Evolutionary conservation across 2,888 invertebrate genomes (phyloP), one percentile per base, ranked within the genome.

Genomic region (Sinelater perroti): DNA sequence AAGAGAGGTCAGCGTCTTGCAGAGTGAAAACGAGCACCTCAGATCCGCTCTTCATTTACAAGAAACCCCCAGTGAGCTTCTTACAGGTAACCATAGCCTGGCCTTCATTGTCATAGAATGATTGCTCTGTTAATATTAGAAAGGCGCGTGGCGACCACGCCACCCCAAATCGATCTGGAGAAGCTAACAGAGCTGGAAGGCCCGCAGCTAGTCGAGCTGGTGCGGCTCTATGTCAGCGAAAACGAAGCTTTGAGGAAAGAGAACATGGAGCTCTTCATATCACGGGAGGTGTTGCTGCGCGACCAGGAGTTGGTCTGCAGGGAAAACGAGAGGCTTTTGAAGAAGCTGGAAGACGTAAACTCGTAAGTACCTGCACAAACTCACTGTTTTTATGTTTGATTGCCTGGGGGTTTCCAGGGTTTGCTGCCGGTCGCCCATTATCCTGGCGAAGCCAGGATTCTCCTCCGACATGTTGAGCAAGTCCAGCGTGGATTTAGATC

Each of bases 281-380:
- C 90, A 0, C 80, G 92, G 40, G 94, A 95, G 73, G 84, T 89
- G 63, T 82, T 95, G 59, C 83, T 93, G 63, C 79, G 94, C 7
- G 96, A 97, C 75, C 95, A 95, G 75, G 95, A 96, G 76, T 77
- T 93, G 26, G 88, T 96, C 18, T 93, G 93, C 71, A 81, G 92
- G 51, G 96, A 97, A 78, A 97, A 97, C 71, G 96, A 97, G 75
- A 81, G 92, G 47, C 81, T 97, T 57, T 78, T 93, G 49, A 91
- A 90, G 76, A 93, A 94, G 78, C 79, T 96, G 49, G 95, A 95
- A 76, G 92, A 93, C 78, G 90, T 92, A 55, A 92, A 91, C 78
- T 86, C 87, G 92, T 93, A 80, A 87, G 89, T 86, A 60, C 44
- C 10, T 33, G 24, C 2, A 40, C 20, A n/a, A n/a, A n/a, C n/a